Conservation (phyloP, 2,797 vertebrate species). For the Serranus cabrilla region DNA sequence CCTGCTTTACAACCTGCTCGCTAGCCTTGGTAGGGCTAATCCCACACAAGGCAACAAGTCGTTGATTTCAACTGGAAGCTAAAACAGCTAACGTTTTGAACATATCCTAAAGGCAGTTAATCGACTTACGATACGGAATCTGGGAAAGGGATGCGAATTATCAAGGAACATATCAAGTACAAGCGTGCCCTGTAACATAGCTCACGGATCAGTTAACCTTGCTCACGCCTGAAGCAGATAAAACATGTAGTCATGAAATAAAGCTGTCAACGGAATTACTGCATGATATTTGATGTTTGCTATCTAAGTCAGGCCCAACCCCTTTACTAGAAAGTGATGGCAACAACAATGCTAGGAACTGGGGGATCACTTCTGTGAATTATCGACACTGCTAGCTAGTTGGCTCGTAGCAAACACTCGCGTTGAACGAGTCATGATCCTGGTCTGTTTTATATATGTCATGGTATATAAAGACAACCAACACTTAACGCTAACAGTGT, state of each 20-base stretch:
- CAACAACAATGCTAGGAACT: slow-evolving; percentile 78
- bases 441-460: slow-evolving; percentile 6
- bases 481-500: not conserved
- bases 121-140: not conserved
- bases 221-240: slow-evolving; percentile 8
- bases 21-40: not conserved
- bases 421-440: not conserved
- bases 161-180: not conserved
- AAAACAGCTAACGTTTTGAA: not conserved
- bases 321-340: slow-evolving; percentile 65
- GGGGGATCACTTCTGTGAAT: slow-evolving; percentile 71
- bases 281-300: slow-evolving; percentile 30
- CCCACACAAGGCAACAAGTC: not conserved
- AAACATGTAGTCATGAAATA: not conserved
- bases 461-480: not conserved
- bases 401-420: slow-evolving; percentile 27
- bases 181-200: not conserved
- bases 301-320: slow-evolving; percentile 51
- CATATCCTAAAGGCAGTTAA: not conserved
- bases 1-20: too few species aligned
- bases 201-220: slow-evolving; percentile 9
- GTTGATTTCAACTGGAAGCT: not conserved
- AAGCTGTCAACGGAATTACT: slow-evolving; percentile 16
- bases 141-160: not conserved
- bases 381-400: slow-evolving; percentile 30